Conservation (phyloP, 1,140 invertebrate species). For the Scaptomyza hsui region DNA sequence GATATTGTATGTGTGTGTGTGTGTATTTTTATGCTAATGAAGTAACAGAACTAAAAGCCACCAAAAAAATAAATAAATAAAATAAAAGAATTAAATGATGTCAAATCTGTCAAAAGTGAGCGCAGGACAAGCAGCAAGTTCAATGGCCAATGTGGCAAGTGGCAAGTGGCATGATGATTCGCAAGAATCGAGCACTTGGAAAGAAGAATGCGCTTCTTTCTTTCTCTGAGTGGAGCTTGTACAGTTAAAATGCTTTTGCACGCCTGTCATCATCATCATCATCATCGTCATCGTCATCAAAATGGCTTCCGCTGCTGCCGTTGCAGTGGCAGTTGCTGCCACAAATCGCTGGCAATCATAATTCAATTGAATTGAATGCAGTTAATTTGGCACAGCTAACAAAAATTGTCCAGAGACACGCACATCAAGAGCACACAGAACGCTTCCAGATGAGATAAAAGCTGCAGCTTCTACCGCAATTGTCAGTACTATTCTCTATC, state of each 20-base stretch:
- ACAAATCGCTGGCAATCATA: conserved; percentile 50
- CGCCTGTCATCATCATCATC: conserved; percentile 11
- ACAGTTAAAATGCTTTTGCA: conserved; percentile 28
- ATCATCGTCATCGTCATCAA: neutral
- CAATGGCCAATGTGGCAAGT: conserved; percentile 19
- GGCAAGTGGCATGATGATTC: conserved; percentile 17
- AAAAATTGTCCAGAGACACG: conserved; percentile 54
- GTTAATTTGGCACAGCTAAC: conserved; percentile 46
- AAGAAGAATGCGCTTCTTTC: conserved; percentile 12
- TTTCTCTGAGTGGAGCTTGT: conserved; percentile 1
- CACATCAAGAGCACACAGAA: conserved; percentile 25
- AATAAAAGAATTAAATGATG: conserved; percentile 5
- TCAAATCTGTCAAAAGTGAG: neutral
- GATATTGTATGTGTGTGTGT: neutral
- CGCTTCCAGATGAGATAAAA: conserved; percentile 41
- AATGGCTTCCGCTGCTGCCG: conserved; percentile 8
- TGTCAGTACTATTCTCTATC: conserved; percentile 10
- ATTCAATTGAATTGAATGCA: conserved; percentile 47
- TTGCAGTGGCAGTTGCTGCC: conserved; percentile 5
- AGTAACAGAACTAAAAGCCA: conserved; percentile 36
- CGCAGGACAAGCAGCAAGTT: conserved; percentile 6
- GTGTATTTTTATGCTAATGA: conserved; percentile 49
- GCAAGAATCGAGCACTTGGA: conserved; percentile 9
- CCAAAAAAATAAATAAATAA: conserved; percentile 8
- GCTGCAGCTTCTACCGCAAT: neutral